Evolutionary conservation across 2,113 vertebrate species (phyloP).

Genomic region (sheep (Ovis aries)): DNA sequence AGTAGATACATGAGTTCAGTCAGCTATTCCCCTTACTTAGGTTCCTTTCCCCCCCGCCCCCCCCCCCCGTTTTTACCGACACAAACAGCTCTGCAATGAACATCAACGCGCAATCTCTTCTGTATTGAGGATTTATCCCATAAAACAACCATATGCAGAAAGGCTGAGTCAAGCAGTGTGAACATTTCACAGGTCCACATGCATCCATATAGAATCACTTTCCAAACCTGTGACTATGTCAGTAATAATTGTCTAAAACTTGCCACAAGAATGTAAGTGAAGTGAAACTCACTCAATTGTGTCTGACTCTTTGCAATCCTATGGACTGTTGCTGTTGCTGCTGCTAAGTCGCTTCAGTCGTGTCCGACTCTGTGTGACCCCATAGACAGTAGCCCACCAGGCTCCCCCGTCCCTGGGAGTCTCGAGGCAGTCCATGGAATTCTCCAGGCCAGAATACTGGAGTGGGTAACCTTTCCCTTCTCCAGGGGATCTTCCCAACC

Average conservation of each 20-base stretch:
- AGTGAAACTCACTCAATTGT: rapidly evolving
- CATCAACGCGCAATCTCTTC: not conserved
- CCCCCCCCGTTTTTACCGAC: not conserved
- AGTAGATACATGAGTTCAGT: not conserved
- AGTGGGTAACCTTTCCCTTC: not conserved
- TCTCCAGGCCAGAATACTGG: not conserved
- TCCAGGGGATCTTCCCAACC: not conserved
- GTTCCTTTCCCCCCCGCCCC: rapidly evolving
- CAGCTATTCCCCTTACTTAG: not conserved
- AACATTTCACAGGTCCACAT: not conserved
- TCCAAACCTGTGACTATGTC: not conserved
- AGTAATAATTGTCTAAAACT: not conserved
- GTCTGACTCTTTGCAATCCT: not conserved
- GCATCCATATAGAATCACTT: not conserved
- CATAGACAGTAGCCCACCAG: too few species aligned
- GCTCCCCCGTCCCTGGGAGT: too few species aligned
- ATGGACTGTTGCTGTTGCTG: not conserved
- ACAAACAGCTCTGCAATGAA: not conserved
- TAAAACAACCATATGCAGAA: not conserved
- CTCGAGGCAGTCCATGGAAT: not conserved
- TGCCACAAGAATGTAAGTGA: not conserved
- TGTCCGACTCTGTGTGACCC: too few species aligned
- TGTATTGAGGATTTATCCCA: not conserved
- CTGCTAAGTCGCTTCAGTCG: too few species aligned
- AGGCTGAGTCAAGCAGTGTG: not conserved